Evolutionary conservation across 2,888 invertebrate genomes (phyloP).

Genomic region (Achlya flavicornis): DNA sequence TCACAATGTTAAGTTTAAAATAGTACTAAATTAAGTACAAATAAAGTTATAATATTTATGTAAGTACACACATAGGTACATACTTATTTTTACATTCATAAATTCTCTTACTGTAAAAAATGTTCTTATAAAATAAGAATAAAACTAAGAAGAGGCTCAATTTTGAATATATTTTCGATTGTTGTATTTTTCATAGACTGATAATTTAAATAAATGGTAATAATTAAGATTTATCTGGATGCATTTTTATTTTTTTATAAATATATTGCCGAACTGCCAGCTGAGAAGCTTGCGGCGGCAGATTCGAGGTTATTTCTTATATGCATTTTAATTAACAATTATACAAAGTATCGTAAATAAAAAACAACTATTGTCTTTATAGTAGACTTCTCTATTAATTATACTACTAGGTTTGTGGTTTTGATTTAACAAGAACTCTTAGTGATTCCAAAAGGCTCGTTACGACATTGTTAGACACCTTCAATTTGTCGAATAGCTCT

Average conservation of each 20-base stretch:
- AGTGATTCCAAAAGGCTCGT: conserved; percentile 38
- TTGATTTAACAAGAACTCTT: conserved; percentile 22
- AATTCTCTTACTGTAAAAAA: not conserved
- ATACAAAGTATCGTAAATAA: no score
- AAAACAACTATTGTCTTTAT: not conserved
- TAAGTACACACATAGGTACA: not conserved
- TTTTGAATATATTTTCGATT: conserved; percentile 5
- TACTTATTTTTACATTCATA: not conserved
- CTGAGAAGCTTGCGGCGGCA: no score
- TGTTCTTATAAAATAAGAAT: not conserved
- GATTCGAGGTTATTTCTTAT: no score
- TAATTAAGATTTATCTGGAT: not conserved
- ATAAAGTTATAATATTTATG: conserved; percentile 20
- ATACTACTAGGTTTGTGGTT: not conserved
- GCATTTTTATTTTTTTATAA: not conserved
- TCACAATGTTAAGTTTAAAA: conserved; percentile 15
- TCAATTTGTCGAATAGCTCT: conserved; percentile 50
- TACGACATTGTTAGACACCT: conserved; percentile 35
- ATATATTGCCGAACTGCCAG: no score
- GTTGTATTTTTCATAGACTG: conserved; percentile 32
- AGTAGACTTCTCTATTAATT: not conserved
- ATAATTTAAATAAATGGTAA: conserved; percentile 18
- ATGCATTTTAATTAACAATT: no score
- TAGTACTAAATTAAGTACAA: conserved; percentile 27
- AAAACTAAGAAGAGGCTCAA: not conserved